Base-by-base conservation (phyloP, 2,113 vertebrate genomes). In the Poicephalus gulielmi region DNA sequence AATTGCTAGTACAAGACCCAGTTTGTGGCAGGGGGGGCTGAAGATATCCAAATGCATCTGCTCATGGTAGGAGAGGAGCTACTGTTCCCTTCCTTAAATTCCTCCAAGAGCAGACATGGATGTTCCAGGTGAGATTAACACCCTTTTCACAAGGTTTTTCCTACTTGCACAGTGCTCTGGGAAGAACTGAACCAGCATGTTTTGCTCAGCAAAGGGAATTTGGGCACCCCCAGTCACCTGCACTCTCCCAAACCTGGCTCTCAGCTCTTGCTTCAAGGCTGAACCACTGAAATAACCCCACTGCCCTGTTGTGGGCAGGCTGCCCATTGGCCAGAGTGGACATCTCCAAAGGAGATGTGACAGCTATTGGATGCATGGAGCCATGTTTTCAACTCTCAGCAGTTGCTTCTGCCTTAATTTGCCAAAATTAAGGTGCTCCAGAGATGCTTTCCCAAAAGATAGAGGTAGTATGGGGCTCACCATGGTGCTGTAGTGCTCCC, bases 41-140 rank as follows among this genome's bases (percentile, higher is more conserved):
- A 88, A 95, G 18, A 73, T 7, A 85, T 37, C 35, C 0, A 0
- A 82, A 20, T 1, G 13, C 37, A 68, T 44, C 49, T 1, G 7
- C 17, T 28, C 0, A 1, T 4, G 5, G 39, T 27, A 83, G 27
- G 13, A 49, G 33, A 63, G 6, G 7, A 81, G 12, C 9, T 39
- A 35, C 27, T 2, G 0, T 8, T 84, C 24, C 35, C 13, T 30
- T 41, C 27, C 60, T 75, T 67, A 68, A 37, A 68, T 41, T 46
- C 9, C 76, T n/a, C 37, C 20, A 50, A 28, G 17, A 90, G 25
- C 0, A 1, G 82, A 76, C 5, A 55, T 0, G 4, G 30, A 59
- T 10, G 2, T 20, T 53, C 9, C 41, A 70, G 17, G n/a, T 81
- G 81, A 75, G 28, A 74, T 43, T 27, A 73, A 87, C 59, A 33